phyloP scores from a whole-genome alignment of 2,888 invertebrate species.

The Meghimatium bilineatum region DNA sequence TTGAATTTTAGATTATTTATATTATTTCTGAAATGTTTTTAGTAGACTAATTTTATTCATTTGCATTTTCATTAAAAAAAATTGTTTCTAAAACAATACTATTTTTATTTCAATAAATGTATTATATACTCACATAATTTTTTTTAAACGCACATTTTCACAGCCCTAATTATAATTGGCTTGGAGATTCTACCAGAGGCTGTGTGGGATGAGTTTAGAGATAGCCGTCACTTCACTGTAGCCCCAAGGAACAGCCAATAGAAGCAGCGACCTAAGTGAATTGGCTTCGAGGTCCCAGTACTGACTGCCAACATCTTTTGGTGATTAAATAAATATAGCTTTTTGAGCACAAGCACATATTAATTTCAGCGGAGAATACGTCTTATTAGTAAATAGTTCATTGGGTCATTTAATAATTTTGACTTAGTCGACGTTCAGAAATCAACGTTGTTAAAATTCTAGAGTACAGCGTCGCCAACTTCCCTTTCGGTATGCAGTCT shows the following conservation, averaged over 20 bases:
- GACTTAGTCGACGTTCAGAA: background rate
- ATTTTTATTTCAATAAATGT: background rate
- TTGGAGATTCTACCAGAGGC: constrained; percentile 43
- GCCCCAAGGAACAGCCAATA: constrained; percentile 21
- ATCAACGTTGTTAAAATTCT: background rate
- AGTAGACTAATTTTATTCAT: no score
- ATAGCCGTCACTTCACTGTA: constrained; percentile 16
- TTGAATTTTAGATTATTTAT: background rate
- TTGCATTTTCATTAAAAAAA: no score
- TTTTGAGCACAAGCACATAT: background rate
- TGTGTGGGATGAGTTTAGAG: constrained; percentile 41
- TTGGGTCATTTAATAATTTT: background rate
- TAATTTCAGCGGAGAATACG: background rate
- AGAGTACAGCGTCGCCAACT: background rate
- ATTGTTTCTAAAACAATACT: background rate
- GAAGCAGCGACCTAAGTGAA: background rate
- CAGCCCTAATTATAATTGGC: constrained; percentile 44
- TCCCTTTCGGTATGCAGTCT: background rate
- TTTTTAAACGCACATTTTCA: background rate
- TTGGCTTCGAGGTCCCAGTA: background rate
- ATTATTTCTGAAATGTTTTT: background rate
- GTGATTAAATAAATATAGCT: background rate
- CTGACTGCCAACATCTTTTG: background rate
- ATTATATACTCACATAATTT: background rate
- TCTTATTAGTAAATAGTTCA: background rate